Conservation (phyloP, 2,113 vertebrate genomes). For the Panthera leo region DNA sequence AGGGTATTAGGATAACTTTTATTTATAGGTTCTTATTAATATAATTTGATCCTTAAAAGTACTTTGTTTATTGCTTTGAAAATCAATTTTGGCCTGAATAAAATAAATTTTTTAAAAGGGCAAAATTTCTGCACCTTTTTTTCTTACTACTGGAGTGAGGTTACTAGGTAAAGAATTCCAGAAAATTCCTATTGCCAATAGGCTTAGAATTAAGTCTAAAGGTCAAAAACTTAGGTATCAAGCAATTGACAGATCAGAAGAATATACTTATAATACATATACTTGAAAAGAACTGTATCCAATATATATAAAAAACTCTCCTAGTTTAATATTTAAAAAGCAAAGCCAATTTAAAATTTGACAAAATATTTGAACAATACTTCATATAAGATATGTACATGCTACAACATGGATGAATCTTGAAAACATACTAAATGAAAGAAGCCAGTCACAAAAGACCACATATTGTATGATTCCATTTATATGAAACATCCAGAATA, state of each 20-base stretch:
- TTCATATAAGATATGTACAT: neutral
- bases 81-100: constrained; percentile 49
- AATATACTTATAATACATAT: constrained; percentile 36
- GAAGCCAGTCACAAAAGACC: neutral
- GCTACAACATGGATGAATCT: neutral
- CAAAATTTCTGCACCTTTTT: constrained; percentile 18
- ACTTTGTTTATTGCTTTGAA: constrained; percentile 57
- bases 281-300: neutral
- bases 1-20: constrained; percentile 17
- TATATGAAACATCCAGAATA: neutral
- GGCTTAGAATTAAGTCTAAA: constrained; percentile 14
- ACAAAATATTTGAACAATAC: constrained; percentile 37
- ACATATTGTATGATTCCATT: neutral
- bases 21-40: constrained; percentile 23
- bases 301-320: constrained; percentile 34
- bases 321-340: constrained; percentile 18
- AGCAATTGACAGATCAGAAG: neutral
- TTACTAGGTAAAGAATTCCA: neutral
- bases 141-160: neutral
- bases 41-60: neutral
- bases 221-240: neutral
- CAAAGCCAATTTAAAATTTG: neutral
- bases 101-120: constrained; percentile 1
- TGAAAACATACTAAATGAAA: constrained; percentile 33
- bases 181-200: neutral